These are phyloP conservation scores for Tachuris rubrigastra DNA, from an alignment of 2,113 vertebrate genomes.

Conservation along the genomic window DNA sequence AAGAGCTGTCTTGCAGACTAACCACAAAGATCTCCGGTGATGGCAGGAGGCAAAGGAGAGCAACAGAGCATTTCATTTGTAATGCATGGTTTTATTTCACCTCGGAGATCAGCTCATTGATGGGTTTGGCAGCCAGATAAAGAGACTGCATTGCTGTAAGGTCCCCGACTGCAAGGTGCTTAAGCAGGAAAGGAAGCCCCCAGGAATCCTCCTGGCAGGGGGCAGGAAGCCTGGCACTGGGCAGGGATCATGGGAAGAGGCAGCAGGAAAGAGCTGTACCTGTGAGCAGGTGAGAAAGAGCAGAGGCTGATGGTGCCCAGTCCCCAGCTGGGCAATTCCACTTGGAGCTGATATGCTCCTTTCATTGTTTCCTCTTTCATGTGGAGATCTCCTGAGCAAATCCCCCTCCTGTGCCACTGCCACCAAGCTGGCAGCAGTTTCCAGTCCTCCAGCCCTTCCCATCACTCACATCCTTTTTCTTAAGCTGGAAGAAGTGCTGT, in stretches of 20 bases:
- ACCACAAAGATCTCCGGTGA: conserved; percentile 46
- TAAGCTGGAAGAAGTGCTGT: not conserved
- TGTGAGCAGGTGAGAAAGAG: not conserved
- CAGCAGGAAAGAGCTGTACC: not conserved
- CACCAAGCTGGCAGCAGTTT: not conserved
- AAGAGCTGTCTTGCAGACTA: conserved; percentile 30
- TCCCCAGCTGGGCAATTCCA: not conserved
- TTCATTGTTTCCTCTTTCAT: not conserved
- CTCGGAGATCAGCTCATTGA: conserved; percentile 48
- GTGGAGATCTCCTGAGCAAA: not conserved
- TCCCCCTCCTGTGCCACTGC: not conserved
- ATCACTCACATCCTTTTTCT: not conserved
- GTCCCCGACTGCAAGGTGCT: conserved; percentile 33
- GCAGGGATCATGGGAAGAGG: not conserved
- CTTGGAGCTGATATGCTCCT: not conserved
- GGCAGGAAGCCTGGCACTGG: not conserved
- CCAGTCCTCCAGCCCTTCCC: not conserved
- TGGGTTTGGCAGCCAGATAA: conserved; percentile 34
- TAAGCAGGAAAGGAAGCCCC: conserved; percentile 7
- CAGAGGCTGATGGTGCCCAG: not conserved
- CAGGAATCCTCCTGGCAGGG: conserved; percentile 2
- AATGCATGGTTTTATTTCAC: conserved; percentile 62
- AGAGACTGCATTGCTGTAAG: conserved; percentile 33
- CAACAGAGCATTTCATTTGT: conserved; percentile 50
- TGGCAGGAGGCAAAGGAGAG: conserved; percentile 43